phyloP scores from a whole-genome alignment of 2,113 vertebrate genomes.

The Regulus satrapa region DNA sequence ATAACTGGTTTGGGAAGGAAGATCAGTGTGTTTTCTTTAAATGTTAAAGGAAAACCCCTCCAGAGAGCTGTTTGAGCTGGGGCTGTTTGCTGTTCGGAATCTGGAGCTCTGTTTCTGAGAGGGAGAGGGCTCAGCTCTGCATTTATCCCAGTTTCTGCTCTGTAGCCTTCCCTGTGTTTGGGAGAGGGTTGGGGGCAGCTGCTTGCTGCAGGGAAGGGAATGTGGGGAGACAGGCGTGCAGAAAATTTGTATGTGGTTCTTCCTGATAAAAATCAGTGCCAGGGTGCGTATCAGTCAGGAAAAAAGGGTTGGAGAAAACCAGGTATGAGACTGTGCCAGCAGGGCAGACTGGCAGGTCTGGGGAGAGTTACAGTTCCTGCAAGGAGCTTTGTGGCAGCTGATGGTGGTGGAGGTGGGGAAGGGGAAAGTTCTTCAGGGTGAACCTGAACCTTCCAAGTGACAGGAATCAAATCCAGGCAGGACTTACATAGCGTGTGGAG shows the following conservation, averaged over 20 bases:
- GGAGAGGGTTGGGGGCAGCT: not conserved
- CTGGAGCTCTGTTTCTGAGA: not conserved
- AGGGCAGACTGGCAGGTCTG: not conserved
- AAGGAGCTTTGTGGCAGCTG: not conserved
- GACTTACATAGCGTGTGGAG: not conserved
- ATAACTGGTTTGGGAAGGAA: not conserved
- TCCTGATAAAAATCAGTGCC: not conserved
- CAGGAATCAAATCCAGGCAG: not conserved
- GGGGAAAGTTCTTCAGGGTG: not conserved
- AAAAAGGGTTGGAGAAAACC: not conserved
- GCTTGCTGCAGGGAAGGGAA: not conserved
- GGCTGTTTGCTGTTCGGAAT: not conserved
- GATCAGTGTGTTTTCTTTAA: not conserved
- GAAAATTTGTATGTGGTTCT: rapidly evolving
- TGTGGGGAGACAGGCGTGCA: not conserved
- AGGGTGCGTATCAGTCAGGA: not conserved
- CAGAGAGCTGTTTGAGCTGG: not conserved
- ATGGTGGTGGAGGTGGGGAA: not conserved
- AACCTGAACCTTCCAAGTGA: not conserved
- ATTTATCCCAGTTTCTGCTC: not conserved
- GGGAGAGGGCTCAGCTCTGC: not conserved
- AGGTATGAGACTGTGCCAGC: not conserved
- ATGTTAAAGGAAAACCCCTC: not conserved
- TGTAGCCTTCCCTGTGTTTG: not conserved
- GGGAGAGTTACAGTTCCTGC: rapidly evolving